phyloP scores from a whole-genome alignment of 2,797 vertebrate species.

The Cyprinodon diabolis region DNA sequence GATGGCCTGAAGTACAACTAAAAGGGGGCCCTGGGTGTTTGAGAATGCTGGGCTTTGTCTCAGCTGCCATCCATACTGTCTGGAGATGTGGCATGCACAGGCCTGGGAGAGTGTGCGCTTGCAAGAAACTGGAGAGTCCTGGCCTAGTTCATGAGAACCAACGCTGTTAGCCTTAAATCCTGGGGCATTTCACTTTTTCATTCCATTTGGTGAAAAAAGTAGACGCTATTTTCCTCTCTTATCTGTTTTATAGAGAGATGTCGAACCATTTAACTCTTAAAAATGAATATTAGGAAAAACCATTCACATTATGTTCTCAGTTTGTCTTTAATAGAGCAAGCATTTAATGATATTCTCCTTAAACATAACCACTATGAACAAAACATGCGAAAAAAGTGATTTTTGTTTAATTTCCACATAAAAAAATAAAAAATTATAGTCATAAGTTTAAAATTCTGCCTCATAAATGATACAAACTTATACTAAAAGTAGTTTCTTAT shows the following conservation, averaged over 20 bases:
- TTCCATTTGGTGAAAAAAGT: neutral
- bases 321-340: neutral
- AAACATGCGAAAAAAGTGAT: neutral
- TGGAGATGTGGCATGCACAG: conserved; percentile 67
- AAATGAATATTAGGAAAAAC: conserved; percentile 42
- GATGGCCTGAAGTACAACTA: conserved; percentile 80
- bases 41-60: conserved; percentile 82
- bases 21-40: conserved; percentile 67
- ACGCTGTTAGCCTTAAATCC: conserved; percentile 2
- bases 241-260: conserved; percentile 26
- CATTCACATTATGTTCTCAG: conserved; percentile 26
- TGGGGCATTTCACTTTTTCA: neutral
- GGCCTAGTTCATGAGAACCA: conserved; percentile 28
- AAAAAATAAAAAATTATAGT: neutral
- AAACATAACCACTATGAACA: neutral
- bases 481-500: neutral
- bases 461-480: neutral
- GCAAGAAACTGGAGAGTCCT: conserved; percentile 63
- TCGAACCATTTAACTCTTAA: conserved; percentile 3
- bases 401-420: neutral
- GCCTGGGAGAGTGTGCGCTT: conserved; percentile 78
- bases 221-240: neutral
- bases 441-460: neutral
- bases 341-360: neutral
- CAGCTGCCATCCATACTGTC: conserved; percentile 79